Conservation (phyloP, 2,113 vertebrate species). For the Xenopus borealis region DNA sequence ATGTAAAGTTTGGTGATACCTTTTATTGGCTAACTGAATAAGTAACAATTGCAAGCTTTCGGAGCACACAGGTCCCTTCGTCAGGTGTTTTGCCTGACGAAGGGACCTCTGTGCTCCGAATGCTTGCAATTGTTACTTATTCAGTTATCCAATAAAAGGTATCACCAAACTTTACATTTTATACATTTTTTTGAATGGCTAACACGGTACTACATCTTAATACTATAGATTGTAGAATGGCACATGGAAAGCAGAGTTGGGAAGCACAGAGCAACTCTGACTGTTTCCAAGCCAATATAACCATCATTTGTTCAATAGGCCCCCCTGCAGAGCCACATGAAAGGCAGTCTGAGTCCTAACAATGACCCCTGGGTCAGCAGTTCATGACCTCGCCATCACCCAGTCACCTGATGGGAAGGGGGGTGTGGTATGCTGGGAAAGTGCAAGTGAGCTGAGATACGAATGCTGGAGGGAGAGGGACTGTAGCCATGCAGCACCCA, state of each 20-base stretch:
- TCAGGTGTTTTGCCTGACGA: too few species aligned
- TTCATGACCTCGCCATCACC: slow-evolving; percentile 33
- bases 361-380: slow-evolving; percentile 23
- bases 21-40: too few species aligned
- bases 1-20: too few species aligned
- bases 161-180: too few species aligned
- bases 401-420: slow-evolving; percentile 22
- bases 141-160: too few species aligned
- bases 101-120: too few species aligned
- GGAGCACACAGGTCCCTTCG: too few species aligned
- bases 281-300: slow-evolving; percentile 12
- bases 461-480: slow-evolving; percentile 1
- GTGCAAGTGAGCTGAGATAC: not conserved
- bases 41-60: too few species aligned
- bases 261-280: slow-evolving; percentile 7
- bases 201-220: too few species aligned
- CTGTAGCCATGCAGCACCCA: not conserved
- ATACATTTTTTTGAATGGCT: too few species aligned
- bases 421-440: slow-evolving; percentile 4
- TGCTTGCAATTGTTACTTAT: too few species aligned
- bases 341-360: slow-evolving; percentile 28
- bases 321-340: slow-evolving; percentile 33
- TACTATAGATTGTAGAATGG: not conserved
- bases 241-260: not conserved
- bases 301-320: not conserved